Percentiles rank a stretch among this genome's conserved stretches.
Evolutionary conservation across 2,888 invertebrate genomes (phyloP).

Genomic region (Spilarctia lutea): DNA sequence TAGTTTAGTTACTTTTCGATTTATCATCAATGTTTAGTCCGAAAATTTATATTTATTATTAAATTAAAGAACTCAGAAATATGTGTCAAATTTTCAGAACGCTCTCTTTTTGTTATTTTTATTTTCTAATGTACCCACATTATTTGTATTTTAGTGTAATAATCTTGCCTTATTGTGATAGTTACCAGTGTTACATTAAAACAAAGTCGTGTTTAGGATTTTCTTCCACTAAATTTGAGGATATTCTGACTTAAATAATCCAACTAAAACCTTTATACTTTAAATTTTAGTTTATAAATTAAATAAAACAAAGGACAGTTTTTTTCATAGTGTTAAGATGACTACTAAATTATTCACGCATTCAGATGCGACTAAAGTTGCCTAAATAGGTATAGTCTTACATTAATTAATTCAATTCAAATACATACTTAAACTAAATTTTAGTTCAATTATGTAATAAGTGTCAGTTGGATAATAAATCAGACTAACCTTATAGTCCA

Average conservation of each 20-base stretch:
- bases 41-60: background rate
- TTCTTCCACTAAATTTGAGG: slow-evolving; percentile 31
- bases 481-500: slow-evolving; percentile 29
- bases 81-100: background rate
- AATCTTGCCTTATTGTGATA: slow-evolving; percentile 42
- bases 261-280: background rate
- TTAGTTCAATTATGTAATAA: background rate
- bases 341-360: background rate
- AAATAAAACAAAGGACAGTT: background rate
- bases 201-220: slow-evolving; percentile 34
- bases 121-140: slow-evolving; percentile 31
- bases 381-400: background rate
- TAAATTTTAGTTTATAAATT: background rate
- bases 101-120: slow-evolving; percentile 6
- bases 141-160: background rate
- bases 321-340: background rate
- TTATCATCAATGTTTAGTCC: no score
- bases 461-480: slow-evolving; percentile 1
- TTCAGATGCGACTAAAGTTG: no score
- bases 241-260: slow-evolving; percentile 29
- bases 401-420: background rate
- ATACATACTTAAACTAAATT: background rate
- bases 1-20: background rate
- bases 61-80: background rate
- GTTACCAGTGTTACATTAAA: slow-evolving; percentile 30